These are phyloP conservation scores for Sebastolobus alascanus DNA, from an alignment of 2,797 vertebrate species.

Conservation along the genomic window DNA sequence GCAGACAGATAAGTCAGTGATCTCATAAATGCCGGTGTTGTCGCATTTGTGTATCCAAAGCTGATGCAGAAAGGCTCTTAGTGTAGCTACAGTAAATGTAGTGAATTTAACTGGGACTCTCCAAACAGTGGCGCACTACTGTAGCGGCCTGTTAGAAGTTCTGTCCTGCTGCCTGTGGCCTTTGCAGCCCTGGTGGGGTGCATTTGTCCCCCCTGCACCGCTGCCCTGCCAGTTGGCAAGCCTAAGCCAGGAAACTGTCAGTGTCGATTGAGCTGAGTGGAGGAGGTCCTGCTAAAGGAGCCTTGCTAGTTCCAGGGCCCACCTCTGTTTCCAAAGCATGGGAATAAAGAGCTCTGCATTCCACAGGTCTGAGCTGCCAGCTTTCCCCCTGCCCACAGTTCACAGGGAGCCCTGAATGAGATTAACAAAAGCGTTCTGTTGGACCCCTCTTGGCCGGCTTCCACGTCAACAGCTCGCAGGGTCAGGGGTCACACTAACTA, in stretches of 20 bases:
- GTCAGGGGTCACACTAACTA: constrained; percentile 99
- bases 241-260: constrained; percentile 97
- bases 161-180: constrained; percentile 84
- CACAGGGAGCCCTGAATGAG: constrained; percentile 98
- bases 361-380: constrained; percentile 96
- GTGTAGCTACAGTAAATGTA: constrained; percentile 49
- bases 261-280: constrained; percentile 93
- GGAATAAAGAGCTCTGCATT: constrained; percentile 91
- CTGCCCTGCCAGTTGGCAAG: constrained; percentile 95
- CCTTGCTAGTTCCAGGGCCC: constrained; percentile 91
- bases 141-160: constrained; percentile 75
- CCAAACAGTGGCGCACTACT: constrained; percentile 66
- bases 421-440: constrained; percentile 99
- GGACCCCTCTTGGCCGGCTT: constrained; percentile 97
- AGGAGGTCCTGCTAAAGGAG: constrained; percentile 91
- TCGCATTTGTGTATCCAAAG: constrained; percentile 4
- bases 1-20: not conserved
- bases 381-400: constrained; percentile 89
- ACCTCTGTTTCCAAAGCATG: constrained; percentile 97
- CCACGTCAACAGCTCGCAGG: constrained; percentile 98
- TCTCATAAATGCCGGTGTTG: not conserved
- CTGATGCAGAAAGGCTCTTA: constrained; percentile 16
- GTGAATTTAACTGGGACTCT: constrained; percentile 37
- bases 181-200: constrained; percentile 77
- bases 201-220: constrained; percentile 87